Base-by-base conservation (phyloP, 2,888 invertebrate species). In the Nomada fabriciana region DNA sequence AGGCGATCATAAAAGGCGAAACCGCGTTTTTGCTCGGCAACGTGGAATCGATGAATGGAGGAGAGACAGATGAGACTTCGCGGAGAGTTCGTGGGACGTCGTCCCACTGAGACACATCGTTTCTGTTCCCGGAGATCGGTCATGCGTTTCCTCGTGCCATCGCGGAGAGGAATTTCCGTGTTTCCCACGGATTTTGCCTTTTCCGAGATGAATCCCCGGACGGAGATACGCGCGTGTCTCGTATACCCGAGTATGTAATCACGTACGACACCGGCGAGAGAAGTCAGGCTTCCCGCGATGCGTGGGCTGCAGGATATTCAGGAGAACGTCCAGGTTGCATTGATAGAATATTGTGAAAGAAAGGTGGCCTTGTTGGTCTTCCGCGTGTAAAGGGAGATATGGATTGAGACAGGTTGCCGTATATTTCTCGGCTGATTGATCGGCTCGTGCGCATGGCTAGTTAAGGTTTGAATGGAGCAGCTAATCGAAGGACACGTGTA, bases 21-120 rank as follows among this genome's bases (percentile, higher is more conserved):
- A 86, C 71, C 90, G 77, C 76, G 87, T 90, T 91, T 90, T 90
- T 88, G 82, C 82, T 50, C 79, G 80, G 53, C 76, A 29, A 57
- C 73, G 42, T 75, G 87, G 15, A 50, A 88, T 90, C 88, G 88
- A 90, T 91, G 91, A 91, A 91, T 91, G 90, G 89, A 82, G 85
- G 83, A 72, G 70, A 47, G 13, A 29, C 20, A 57, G 72, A 64
- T 42, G 72, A 29, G 42, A 20, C 63, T 68, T 42, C 65, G 53
- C 29, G n/a, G n/a, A 10, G 59, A 43, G 25, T 68, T 81, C 84
- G 90, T 89, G 82, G 89, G 89, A 88, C 75, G 89, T 89, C 90
- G 87, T 89, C 89, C 90, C 85, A 90, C 90, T 87, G 90, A 88
- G 86, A 88, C 83, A 82, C 86, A 85, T 88, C 86, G 79, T 67